These are phyloP conservation scores for Lathamus discolor DNA, from an alignment of 2,113 vertebrate species.

Conservation along the genomic window DNA sequence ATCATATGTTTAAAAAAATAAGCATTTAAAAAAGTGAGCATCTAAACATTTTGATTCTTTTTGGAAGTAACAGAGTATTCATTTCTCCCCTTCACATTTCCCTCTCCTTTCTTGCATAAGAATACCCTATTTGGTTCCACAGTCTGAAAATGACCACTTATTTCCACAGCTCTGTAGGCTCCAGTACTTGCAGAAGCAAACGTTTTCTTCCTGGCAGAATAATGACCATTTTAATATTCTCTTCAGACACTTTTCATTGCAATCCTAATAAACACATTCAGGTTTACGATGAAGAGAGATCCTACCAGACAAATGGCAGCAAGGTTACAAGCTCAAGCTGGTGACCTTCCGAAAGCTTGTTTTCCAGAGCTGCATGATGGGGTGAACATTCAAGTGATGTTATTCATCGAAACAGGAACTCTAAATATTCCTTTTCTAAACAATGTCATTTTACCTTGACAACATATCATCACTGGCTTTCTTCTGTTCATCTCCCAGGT, in stretches of 20 bases:
- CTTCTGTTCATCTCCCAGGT: neutral
- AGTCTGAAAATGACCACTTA: constrained; percentile 53
- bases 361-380: constrained; percentile 47
- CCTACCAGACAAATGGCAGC: constrained; percentile 52
- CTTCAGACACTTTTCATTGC: constrained; percentile 41
- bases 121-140: neutral
- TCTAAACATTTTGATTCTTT: neutral
- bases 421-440: constrained; percentile 28
- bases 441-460: constrained; percentile 48
- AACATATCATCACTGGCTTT: constrained; percentile 24
- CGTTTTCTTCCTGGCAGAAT: constrained; percentile 38
- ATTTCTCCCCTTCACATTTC: neutral
- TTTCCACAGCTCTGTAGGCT: constrained; percentile 44
- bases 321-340: constrained; percentile 40
- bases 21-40: neutral
- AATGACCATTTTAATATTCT: constrained; percentile 59
- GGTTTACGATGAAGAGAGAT: constrained; percentile 32
- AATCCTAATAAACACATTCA: constrained; percentile 53
- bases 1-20: neutral
- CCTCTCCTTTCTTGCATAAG: neutral
- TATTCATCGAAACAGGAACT: constrained; percentile 47
- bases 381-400: constrained; percentile 20
- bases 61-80: neutral
- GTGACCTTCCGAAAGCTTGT: constrained; percentile 58
- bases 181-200: constrained; percentile 22